Evolutionary conservation across 2,797 vertebrate species (phyloP).

Genomic region (Melanotaenia parkinsoni): DNA sequence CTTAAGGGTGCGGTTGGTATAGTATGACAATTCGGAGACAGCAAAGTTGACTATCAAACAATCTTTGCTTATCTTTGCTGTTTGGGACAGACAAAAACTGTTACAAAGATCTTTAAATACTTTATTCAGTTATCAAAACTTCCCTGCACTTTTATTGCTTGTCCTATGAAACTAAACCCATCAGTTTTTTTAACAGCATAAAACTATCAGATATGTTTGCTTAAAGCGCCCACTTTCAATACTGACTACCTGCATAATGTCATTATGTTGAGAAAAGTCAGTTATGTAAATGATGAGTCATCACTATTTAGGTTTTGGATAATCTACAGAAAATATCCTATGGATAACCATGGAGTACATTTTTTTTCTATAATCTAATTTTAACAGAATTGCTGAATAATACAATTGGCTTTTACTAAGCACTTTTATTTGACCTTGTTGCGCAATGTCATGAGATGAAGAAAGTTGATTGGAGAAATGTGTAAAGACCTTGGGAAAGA

Average conservation of each 20-base stretch:
- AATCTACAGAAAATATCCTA: background rate
- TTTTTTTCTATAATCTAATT: background rate
- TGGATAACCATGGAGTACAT: too few species aligned
- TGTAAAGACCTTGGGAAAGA: background rate
- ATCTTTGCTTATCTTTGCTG: too few species aligned
- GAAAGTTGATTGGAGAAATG: background rate
- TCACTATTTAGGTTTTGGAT: background rate
- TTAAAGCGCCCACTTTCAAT: conserved; percentile 20
- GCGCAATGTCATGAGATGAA: background rate
- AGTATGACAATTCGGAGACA: conserved; percentile 18
- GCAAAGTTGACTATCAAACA: conserved; percentile 9
- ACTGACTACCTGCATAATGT: conserved; percentile 8
- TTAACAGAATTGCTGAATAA: background rate
- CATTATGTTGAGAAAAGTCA: background rate
- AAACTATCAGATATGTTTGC: conserved; percentile 52
- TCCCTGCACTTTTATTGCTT: conserved; percentile 20
- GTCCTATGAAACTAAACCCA: conserved; percentile 29
- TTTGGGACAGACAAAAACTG: conserved; percentile 5
- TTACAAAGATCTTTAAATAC: conserved; percentile 36
- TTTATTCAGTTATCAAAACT: conserved; percentile 43
- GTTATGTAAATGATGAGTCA: background rate
- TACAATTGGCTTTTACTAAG: background rate
- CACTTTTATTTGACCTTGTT: background rate
- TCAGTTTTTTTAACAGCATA: conserved; percentile 18
- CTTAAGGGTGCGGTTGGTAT: conserved; percentile 36